Evolutionary conservation across 2,797 vertebrate species (phyloP).

Genomic region (Muscicapa comitata): DNA sequence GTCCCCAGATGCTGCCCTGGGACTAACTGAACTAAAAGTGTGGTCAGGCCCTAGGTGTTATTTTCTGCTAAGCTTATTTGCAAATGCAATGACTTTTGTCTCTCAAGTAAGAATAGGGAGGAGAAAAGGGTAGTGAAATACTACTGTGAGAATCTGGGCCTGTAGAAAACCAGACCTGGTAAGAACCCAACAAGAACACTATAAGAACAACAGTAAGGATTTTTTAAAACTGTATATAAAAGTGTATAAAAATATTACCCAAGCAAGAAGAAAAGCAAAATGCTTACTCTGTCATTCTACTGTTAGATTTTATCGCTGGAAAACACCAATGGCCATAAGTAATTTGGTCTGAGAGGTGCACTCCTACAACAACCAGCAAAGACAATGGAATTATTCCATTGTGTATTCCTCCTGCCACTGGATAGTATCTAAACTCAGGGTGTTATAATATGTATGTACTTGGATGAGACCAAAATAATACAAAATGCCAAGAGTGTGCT

Average conservation of each 20-base stretch:
- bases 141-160: not conserved
- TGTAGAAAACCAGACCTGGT: not conserved
- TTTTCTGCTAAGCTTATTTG: not conserved
- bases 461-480: not conserved
- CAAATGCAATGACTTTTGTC: not conserved
- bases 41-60: not conserved
- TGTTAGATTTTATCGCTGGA: slow-evolving; percentile 8
- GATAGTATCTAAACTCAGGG: not conserved
- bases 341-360: not conserved
- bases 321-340: not conserved
- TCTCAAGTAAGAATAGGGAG: not conserved
- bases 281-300: not conserved
- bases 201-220: slow-evolving; percentile 61
- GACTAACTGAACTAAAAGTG: not conserved
- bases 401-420: not conserved
- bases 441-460: not conserved
- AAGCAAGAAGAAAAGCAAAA: slow-evolving; percentile 59
- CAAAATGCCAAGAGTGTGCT: not conserved
- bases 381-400: not conserved
- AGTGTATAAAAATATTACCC: slow-evolving; percentile 71
- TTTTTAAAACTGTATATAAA: slow-evolving; percentile 51
- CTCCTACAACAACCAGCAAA: not conserved
- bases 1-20: not conserved
- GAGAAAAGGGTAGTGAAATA: not conserved
- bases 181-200: slow-evolving; percentile 38